These are phyloP conservation scores for Cordilura impudica DNA, from an alignment of 2,888 invertebrate genomes.

Conservation along the genomic window DNA sequence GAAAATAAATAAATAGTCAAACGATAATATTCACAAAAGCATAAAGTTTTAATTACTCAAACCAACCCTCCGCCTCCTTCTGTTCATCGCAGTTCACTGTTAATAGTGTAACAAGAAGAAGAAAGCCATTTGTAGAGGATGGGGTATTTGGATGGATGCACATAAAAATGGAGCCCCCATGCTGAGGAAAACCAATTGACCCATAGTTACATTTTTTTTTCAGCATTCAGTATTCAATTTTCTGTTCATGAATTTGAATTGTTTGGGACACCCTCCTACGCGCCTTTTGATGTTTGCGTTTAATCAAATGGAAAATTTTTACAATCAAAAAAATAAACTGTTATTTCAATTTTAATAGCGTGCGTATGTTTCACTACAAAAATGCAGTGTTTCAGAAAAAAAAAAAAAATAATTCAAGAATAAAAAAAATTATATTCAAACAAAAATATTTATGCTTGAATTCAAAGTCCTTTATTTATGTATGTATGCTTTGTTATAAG, in stretches of 20 bases:
- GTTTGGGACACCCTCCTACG: slow-evolving; percentile 52
- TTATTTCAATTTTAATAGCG: slow-evolving; percentile 57
- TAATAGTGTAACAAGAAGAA: not conserved
- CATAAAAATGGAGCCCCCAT: slow-evolving; percentile 28
- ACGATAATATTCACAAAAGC: slow-evolving; percentile 59
- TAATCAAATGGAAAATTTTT: slow-evolving; percentile 75
- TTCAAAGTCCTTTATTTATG: slow-evolving; percentile 22
- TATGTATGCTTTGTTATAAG: slow-evolving; percentile 2
- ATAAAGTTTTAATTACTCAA: slow-evolving; percentile 63
- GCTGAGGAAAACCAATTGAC: slow-evolving; percentile 52
- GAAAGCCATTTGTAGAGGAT: not conserved
- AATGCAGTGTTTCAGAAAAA: slow-evolving; percentile 19
- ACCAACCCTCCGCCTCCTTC: slow-evolving; percentile 26
- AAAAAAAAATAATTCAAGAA: slow-evolving; percentile 9
- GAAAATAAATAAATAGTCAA: slow-evolving; percentile 7
- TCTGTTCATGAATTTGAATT: slow-evolving; percentile 45
- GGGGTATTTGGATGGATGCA: not conserved
- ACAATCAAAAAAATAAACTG: slow-evolving; percentile 66
- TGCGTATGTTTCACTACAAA: slow-evolving; percentile 51
- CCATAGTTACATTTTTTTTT: slow-evolving; percentile 32
- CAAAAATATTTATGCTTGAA: slow-evolving; percentile 54
- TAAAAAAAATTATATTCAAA: slow-evolving; percentile 29
- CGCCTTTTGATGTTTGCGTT: slow-evolving; percentile 72
- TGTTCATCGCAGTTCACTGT: not conserved
- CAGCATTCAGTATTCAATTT: slow-evolving; percentile 5